Percentiles rank a stretch among this genome's conserved stretches.
phyloP scores from a whole-genome alignment of 2,113 vertebrate genomes.

The Pipa parva region DNA sequence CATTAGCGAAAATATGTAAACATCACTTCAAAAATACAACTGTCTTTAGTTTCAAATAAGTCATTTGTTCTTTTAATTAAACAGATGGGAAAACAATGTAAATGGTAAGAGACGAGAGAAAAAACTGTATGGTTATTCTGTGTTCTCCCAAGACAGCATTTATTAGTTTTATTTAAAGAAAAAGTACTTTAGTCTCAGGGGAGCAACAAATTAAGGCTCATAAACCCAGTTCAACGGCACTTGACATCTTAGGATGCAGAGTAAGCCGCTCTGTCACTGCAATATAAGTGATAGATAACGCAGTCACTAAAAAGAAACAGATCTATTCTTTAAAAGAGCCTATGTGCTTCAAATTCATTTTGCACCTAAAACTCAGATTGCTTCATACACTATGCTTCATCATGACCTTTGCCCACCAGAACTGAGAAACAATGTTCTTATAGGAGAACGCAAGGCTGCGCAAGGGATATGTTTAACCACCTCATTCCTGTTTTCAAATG shows the following conservation, averaged over 20 bases:
- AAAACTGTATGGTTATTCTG: no score
- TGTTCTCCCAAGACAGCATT: slow-evolving; percentile 18
- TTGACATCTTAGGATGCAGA: slow-evolving; percentile 29
- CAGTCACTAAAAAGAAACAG: slow-evolving; percentile 4
- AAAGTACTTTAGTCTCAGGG: slow-evolving; percentile 17
- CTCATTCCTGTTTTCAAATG: no score
- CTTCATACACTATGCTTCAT: background rate
- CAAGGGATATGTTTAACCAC: background rate
- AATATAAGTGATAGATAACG: slow-evolving; percentile 26
- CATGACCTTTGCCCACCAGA: background rate
- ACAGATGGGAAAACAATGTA: no score
- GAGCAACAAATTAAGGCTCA: slow-evolving; percentile 28
- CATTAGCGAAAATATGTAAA: no score
- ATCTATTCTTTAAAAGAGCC: slow-evolving; percentile 13
- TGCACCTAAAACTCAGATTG: background rate
- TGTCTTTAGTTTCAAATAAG: no score
- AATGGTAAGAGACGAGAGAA: no score
- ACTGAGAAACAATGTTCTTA: background rate
- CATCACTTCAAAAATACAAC: no score
- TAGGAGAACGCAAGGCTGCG: background rate
- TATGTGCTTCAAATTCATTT: background rate
- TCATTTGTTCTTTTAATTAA: no score
- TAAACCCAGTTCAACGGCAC: slow-evolving; percentile 21
- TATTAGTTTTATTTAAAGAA: slow-evolving; percentile 34
- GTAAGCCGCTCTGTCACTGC: slow-evolving; percentile 19